Evolutionary conservation across 2,797 vertebrate genomes (phyloP), one percentile per base, ranked within the genome.

Genomic region (Florisuga fusca): DNA sequence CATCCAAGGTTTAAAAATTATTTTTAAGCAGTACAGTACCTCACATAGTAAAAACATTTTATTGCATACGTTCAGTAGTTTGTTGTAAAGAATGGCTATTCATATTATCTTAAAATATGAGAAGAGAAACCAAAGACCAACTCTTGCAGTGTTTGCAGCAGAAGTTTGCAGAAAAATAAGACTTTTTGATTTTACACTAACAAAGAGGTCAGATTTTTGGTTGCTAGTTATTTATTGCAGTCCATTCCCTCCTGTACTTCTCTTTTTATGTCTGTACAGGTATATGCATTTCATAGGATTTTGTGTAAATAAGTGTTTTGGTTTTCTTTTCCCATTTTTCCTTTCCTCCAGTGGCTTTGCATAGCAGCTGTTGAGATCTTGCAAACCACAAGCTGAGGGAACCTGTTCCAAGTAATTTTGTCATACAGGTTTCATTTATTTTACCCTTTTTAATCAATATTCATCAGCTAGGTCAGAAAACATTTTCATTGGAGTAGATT

Each of bases 51-150:
- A 31, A 9, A 21, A 22, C 57, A n/a, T 50, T 76, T 86, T 17
- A 31, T 45, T 68, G 46, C 31, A 6, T 19, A 2, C 57, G 93
- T 83, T 45, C 15, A 29, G 0, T 34, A 29, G 9, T 21, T 88
- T 17, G 8, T 27, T 84, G 21, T 51, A 63, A 83, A 66, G 43
- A 71, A 58, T 23, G 4, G 2, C 22, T 84, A 1, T 25, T 59
- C 43, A 27, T 81, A 61, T 48, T 85, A 46, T 46, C 22, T 50
- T 50, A 50, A 12, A 62, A 7, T 3, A 41, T 31, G 2, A 26
- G 16, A 59, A 6, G 0, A 1, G 51, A 26, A 82, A 15, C 36
- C 8, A 6, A 9, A 34, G 33, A 3, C 8, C 9, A 11, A 55
- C 61, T 73, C 84, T 12, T 43, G 9, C 27, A 26, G 11, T n/a